These are phyloP conservation scores for Andricus curvator DNA, from an alignment of 2,888 invertebrate species.

Conservation along the genomic window DNA sequence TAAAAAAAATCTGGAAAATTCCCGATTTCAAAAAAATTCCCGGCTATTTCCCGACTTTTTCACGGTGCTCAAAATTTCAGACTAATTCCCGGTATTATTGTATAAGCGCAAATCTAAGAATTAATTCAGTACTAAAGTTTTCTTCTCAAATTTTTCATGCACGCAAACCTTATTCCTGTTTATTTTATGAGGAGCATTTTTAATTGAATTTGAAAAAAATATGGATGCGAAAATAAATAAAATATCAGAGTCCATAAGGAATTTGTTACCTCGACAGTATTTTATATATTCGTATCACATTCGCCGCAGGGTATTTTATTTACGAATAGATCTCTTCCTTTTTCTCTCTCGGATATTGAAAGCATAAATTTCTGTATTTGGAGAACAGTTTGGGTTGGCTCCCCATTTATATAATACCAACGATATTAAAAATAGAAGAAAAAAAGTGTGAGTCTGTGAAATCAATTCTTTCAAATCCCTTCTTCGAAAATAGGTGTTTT, in stretches of 20 bases:
- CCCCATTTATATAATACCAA: background rate
- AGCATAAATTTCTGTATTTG: slow-evolving; percentile 47
- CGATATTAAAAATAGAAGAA: background rate
- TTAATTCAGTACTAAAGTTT: background rate
- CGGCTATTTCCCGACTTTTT: no score
- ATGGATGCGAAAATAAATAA: background rate
- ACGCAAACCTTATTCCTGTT: background rate
- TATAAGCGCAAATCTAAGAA: no score
- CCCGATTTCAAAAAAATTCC: no score
- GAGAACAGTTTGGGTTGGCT: background rate
- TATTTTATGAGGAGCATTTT: background rate
- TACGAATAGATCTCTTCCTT: slow-evolving; percentile 3
- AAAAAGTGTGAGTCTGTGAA: background rate
- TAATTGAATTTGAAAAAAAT: background rate
- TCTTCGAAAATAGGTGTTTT: background rate
- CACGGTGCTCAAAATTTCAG: no score
- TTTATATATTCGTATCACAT: slow-evolving; percentile 25
- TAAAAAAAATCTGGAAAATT: no score
- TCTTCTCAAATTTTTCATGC: background rate
- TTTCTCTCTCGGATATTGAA: slow-evolving; percentile 45
- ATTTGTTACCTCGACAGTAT: background rate
- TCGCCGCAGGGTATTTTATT: slow-evolving; percentile 18
- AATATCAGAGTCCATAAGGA: background rate
- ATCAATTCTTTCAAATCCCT: background rate
- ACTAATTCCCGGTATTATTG: no score